Evolutionary conservation across 35 echinoderm and acorn worm species (phyloP), one percentile per base, ranked within the genome.

Genomic region (Amphiura filiformis): DNA sequence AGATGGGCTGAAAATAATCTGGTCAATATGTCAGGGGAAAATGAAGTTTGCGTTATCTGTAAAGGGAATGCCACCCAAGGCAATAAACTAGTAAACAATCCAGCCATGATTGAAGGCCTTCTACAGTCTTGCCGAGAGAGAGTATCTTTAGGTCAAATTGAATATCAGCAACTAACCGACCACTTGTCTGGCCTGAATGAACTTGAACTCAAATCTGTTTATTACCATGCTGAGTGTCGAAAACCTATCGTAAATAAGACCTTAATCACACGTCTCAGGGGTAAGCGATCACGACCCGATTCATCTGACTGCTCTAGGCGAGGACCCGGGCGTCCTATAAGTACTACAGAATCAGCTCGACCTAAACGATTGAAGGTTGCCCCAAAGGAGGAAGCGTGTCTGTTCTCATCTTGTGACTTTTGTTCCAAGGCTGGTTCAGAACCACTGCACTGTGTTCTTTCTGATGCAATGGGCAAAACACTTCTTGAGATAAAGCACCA

Each of bases 401-500:
- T 86, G 35, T 84, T 84, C 35, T 49, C 42, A 33, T 32, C 26
- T 23, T 84, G 82, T 56, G 47, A 56, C n/a, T 84, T 84, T 34
- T 61, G 82, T 34, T 26, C 82, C n/a, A 84, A 61, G 41, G 32
- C 52, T 84, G 82, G 52, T 57, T 84, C 82, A 57, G 39, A 84
- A 32, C 12, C 82, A 52, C 34, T 84, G 5, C 42, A 84, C 31
- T 44, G 47, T 61, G 82, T 84, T 84, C 26, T 84, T 61, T 84
- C 82, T 84, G 82, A 84, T 84, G 82, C 82, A 84, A 84, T 84
- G 82, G 82, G 82, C 33, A 34, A 56, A 84, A 84, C 28, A 36
- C 82, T 84, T 61, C 82, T 84, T 56, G 82, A 84, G 39, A 57
- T 57, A 84, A 57, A 84, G n/a, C 47, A 84, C 0, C 17, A 61